phyloP scores from a whole-genome alignment of 1,140 invertebrate genomes.

The Pygmarrhopalites habei region DNA sequence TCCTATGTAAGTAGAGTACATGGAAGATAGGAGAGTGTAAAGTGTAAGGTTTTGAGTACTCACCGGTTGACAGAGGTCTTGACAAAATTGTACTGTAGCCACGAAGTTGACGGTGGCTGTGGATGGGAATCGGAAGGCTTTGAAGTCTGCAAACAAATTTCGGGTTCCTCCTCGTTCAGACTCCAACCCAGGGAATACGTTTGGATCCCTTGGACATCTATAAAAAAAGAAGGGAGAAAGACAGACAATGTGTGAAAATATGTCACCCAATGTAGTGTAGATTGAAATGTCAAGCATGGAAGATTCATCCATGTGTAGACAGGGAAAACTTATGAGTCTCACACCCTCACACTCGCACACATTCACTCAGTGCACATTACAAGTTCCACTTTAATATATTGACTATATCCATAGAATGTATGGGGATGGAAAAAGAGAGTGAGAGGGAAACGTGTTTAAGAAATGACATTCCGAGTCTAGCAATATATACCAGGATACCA shows the following conservation, averaged over 20 bases:
- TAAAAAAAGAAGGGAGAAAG: conserved; percentile 1
- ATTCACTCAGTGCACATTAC: conserved; percentile 5
- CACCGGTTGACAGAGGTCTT: conserved; percentile 49
- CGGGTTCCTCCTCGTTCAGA: conserved; percentile 44
- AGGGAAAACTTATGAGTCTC: too few relatives aligned
- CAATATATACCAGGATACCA: too few relatives aligned
- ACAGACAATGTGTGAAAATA: neutral
- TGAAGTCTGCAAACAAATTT: conserved; percentile 47
- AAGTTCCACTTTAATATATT: too few relatives aligned
- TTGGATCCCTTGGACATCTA: conserved; percentile 48
- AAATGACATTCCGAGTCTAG: too few relatives aligned
- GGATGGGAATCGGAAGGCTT: conserved; percentile 51
- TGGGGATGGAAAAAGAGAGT: too few relatives aligned
- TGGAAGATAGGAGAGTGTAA: too few relatives aligned
- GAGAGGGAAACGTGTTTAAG: too few relatives aligned
- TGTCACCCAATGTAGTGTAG: too few relatives aligned
- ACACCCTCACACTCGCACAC: neutral
- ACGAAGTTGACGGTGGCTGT: conserved; percentile 51
- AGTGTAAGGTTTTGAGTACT: conserved; percentile 19
- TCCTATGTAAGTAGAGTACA: too few relatives aligned
- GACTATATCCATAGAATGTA: too few relatives aligned
- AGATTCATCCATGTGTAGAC: too few relatives aligned
- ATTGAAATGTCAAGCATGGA: too few relatives aligned
- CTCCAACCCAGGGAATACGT: conserved; percentile 48
- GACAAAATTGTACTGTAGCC: conserved; percentile 51